Evolutionary conservation across 2,888 invertebrate genomes (phyloP).

Genomic region (Megastigmus dorsalis): DNA sequence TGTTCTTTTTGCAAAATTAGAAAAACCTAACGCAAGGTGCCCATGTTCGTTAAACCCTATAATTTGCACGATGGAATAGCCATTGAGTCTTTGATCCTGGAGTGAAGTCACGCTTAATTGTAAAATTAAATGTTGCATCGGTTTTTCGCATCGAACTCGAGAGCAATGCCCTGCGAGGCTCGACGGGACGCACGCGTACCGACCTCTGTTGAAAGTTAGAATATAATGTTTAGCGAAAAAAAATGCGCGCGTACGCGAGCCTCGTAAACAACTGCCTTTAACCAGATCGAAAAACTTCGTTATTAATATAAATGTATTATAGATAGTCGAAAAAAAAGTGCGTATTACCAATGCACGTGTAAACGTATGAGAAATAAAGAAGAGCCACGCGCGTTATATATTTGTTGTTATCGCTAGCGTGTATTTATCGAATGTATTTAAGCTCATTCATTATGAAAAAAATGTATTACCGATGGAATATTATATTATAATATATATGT

Average conservation of each 20-base stretch:
- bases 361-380: conserved; percentile 26
- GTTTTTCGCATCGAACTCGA: conserved; percentile 31
- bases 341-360: conserved; percentile 40
- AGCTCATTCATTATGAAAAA: conserved; percentile 39
- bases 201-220: conserved; percentile 16
- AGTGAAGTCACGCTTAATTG: conserved; percentile 50
- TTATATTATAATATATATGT: conserved; percentile 47
- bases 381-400: conserved; percentile 47
- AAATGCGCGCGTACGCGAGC: background rate
- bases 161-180: conserved; percentile 24
- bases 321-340: conserved; percentile 46
- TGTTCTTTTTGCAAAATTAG: background rate
- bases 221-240: conserved; percentile 11
- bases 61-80: conserved; percentile 38
- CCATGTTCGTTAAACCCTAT: background rate
- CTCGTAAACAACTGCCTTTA: conserved; percentile 14
- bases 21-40: background rate
- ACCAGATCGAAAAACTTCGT: conserved; percentile 43
- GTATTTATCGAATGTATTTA: conserved; percentile 53
- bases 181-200: background rate
- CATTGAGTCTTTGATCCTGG: conserved; percentile 53
- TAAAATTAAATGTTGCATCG: conserved; percentile 45
- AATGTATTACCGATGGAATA: conserved; percentile 51
- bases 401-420: conserved; percentile 54
- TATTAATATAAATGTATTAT: conserved; percentile 50